Percentiles rank a stretch among this genome's conserved stretches.
Conservation (phyloP, 2,888 invertebrate genomes). For the Apodemia mormo region DNA sequence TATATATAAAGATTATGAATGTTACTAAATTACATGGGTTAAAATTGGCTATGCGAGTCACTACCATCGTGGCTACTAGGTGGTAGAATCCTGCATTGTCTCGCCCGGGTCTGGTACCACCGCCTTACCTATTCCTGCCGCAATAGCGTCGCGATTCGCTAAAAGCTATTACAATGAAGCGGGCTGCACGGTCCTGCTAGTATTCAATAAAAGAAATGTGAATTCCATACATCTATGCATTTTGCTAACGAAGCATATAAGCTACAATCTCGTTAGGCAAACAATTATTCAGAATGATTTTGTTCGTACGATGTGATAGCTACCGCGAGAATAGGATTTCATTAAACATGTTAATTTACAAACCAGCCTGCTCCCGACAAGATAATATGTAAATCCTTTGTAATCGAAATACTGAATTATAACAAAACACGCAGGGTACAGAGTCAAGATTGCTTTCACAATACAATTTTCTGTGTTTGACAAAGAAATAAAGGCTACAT, state of each 20-base stretch:
- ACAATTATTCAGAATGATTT: constrained; percentile 18
- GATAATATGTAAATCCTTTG: constrained; percentile 34
- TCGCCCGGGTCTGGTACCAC: too few relatives aligned
- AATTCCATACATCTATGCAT: constrained; percentile 4
- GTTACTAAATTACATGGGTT: too few relatives aligned
- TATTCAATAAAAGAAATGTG: neutral
- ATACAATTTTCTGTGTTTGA: constrained; percentile 5
- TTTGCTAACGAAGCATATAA: constrained; percentile 4
- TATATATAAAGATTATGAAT: too few relatives aligned
- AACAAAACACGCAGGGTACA: constrained; percentile 32
- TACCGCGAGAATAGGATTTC: constrained; percentile 13
- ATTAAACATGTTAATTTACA: constrained; percentile 34
- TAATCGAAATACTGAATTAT: constrained; percentile 33
- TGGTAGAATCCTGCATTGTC: too few relatives aligned
- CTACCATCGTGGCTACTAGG: too few relatives aligned
- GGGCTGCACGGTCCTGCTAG: too few relatives aligned
- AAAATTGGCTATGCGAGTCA: too few relatives aligned
- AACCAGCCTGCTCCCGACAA: constrained; percentile 30
- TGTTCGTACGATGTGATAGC: constrained; percentile 18
- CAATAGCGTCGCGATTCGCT: too few relatives aligned
- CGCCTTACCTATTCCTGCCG: too few relatives aligned
- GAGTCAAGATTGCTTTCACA: constrained; percentile 28
- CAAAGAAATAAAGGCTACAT: constrained; percentile 10
- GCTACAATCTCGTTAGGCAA: constrained; percentile 10
- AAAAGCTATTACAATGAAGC: too few relatives aligned